A percentile compares a stretch with the other conserved stretches of the same genome.
Conservation (phyloP, 2,888 invertebrate species). For the Caenorhabditis sp. region DNA sequence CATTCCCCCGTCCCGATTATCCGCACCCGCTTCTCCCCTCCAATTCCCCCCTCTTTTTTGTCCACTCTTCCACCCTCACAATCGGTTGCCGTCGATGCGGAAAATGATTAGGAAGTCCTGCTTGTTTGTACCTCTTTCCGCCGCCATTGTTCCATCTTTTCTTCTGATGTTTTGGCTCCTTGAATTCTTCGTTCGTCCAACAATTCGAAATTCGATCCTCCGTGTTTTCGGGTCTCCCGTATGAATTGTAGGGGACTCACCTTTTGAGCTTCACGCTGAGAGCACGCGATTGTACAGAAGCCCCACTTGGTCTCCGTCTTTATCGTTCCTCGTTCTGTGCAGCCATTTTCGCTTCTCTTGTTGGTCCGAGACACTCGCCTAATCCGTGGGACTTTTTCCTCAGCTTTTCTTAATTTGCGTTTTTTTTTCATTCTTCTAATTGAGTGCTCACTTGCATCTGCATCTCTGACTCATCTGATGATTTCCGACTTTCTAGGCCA, state of each 20-base stretch:
- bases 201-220: constrained; percentile 26
- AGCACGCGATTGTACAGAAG: constrained; percentile 4
- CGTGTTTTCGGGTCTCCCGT: constrained; percentile 9
- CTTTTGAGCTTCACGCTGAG: constrained; percentile 5
- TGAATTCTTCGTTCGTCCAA: background rate
- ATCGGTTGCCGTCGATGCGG: constrained; percentile 15
- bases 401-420: background rate
- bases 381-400: constrained; percentile 14
- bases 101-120: constrained; percentile 21
- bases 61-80: constrained; percentile 9
- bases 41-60: background rate
- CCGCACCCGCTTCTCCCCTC: constrained; percentile 7
- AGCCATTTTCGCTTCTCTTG: background rate
- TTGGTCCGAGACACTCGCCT: background rate
- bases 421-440: constrained; percentile 2
- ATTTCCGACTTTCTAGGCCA: background rate
- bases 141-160: constrained; percentile 20
- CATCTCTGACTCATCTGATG: constrained; percentile 2
- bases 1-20: constrained; percentile 9
- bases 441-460: background rate
- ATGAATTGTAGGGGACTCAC: constrained; percentile 8
- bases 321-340: background rate
- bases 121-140: constrained; percentile 10
- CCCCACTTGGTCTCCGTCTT: background rate
- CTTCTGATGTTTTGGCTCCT: constrained; percentile 15